Evolutionary conservation across 35 echinoderm and acorn worm genomes (phyloP).

Genomic region (Ophiothrix spiculata): DNA sequence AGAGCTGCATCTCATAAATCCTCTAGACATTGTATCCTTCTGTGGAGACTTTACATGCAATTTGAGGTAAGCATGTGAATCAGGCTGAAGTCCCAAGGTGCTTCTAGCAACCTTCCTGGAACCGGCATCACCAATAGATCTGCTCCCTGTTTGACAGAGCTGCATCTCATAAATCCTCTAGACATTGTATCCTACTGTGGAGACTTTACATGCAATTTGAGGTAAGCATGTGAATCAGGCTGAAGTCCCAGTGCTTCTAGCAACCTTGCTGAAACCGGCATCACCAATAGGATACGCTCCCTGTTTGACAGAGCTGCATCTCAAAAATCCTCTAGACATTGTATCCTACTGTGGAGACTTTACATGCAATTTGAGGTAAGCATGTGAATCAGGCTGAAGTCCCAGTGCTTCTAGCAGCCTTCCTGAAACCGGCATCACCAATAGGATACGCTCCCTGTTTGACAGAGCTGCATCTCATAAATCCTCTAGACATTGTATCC

Average conservation of each 20-base stretch:
- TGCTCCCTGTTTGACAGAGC: constrained; percentile 88
- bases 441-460: constrained; percentile 89
- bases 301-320: constrained; percentile 78
- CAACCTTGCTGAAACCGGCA: constrained; percentile 50
- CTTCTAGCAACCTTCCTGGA: constrained; percentile 20
- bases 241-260: neutral
- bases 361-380: constrained; percentile 93
- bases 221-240: no score
- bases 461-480: constrained; percentile 51
- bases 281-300: constrained; percentile 78
- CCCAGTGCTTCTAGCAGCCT: constrained; percentile 4
- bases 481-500: constrained; percentile 71
- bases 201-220: constrained; percentile 93
- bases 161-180: constrained; percentile 25
- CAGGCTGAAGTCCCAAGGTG: no score
- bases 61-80: constrained; percentile 99
- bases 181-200: constrained; percentile 89
- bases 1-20: constrained; percentile 44
- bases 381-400: no score
- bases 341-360: constrained; percentile 88
- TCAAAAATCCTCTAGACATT: constrained; percentile 52
- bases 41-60: constrained; percentile 88
- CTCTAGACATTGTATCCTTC: constrained; percentile 75
- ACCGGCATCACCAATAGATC: constrained; percentile 78
- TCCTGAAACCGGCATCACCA: constrained; percentile 68